phyloP scores from a whole-genome alignment of 2,797 vertebrate genomes.

The Anniella stebbinsi region DNA sequence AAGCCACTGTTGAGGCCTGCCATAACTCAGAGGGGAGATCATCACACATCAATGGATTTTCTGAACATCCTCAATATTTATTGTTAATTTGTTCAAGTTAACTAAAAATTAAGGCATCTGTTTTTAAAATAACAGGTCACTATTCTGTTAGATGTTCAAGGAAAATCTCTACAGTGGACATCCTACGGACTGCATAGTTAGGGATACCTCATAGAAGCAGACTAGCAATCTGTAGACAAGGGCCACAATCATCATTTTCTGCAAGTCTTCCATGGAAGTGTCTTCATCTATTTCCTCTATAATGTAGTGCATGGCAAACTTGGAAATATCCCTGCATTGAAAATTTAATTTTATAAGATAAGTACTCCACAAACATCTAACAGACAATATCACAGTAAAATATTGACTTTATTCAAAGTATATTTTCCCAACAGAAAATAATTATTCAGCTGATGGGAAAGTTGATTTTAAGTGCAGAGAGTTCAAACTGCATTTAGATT shows the following conservation, averaged over 20 bases:
- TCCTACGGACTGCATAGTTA: neutral
- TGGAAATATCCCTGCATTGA: conserved; percentile 90
- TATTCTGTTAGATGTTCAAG: neutral
- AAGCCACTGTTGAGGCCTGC: too few species aligned
- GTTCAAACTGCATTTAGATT: neutral
- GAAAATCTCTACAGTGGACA: neutral
- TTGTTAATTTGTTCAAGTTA: neutral
- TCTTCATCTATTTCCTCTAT: conserved; percentile 98
- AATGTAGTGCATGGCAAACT: conserved; percentile 95
- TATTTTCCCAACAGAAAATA: neutral
- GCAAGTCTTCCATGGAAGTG: conserved; percentile 94
- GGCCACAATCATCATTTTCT: conserved; percentile 97
- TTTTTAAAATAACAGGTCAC: neutral
- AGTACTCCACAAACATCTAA: neutral
- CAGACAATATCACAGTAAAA: neutral
- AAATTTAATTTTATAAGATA: conserved; percentile 46
- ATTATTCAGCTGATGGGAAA: neutral
- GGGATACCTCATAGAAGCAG: conserved; percentile 93
- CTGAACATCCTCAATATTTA: conserved; percentile 3
- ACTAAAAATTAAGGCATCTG: neutral
- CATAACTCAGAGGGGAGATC: too few species aligned
- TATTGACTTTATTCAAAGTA: neutral
- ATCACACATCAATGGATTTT: neutral
- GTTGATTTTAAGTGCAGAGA: neutral
- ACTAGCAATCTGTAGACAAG: conserved; percentile 94